These are phyloP conservation scores for Geotrupes spiniger DNA, from an alignment of 2,888 invertebrate species.

Conservation along the genomic window DNA sequence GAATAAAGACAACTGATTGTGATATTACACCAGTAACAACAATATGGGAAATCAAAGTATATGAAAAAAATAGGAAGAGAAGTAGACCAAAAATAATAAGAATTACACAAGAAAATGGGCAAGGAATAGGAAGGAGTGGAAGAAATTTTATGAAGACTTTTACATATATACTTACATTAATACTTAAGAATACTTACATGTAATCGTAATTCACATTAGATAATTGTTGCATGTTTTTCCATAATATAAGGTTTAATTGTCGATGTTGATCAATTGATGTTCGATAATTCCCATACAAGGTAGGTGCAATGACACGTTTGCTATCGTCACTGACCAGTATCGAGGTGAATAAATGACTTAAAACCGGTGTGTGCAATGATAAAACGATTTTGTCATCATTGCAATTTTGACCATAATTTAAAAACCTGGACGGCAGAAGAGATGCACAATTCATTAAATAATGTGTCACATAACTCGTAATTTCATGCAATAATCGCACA, in stretches of 20 bases:
- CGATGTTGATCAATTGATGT: constrained; percentile 53
- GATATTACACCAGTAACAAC: too few species aligned
- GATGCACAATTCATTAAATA: constrained; percentile 38
- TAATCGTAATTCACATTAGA: constrained; percentile 51
- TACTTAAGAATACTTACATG: constrained; percentile 30
- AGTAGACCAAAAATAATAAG: too few species aligned
- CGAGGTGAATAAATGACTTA: constrained; percentile 25
- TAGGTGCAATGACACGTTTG: constrained; percentile 44
- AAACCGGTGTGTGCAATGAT: constrained; percentile 22
- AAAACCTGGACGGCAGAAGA: constrained; percentile 28
- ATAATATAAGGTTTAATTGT: constrained; percentile 55
- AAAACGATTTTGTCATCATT: constrained; percentile 2
- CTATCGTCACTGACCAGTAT: constrained; percentile 32
- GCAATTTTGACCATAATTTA: constrained; percentile 13
- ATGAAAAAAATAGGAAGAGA: too few species aligned
- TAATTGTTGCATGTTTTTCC: constrained; percentile 60
- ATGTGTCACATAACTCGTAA: constrained; percentile 33
- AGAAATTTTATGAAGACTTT: too few species aligned
- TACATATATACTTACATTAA: too few species aligned
- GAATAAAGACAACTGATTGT: too few species aligned
- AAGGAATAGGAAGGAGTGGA: too few species aligned
- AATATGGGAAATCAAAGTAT: too few species aligned
- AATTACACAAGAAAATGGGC: too few species aligned
- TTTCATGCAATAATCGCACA: constrained; percentile 37
- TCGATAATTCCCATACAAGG: constrained; percentile 54